phyloP scores from a whole-genome alignment of 1,140 invertebrate species.

The Zaprionus kolodkinae region DNA sequence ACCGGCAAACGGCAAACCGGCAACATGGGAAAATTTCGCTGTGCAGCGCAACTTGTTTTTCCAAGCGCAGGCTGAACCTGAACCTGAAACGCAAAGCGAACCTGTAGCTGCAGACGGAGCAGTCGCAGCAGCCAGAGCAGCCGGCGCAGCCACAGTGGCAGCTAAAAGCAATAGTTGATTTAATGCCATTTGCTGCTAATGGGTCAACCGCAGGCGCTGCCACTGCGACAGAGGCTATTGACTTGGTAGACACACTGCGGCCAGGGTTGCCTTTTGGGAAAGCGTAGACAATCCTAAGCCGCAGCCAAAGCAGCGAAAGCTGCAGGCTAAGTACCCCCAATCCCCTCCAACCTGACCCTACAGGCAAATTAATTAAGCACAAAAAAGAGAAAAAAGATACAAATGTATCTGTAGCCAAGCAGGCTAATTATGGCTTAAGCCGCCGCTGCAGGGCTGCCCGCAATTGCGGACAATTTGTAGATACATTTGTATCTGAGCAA shows the following conservation, averaged over 20 bases:
- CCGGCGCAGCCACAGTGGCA: neutral
- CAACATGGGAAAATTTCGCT: constrained; percentile 1
- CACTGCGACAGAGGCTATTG: neutral
- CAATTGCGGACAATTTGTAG: neutral
- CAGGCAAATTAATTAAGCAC: neutral
- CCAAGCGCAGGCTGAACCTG: constrained; percentile 3
- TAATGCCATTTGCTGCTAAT: constrained; percentile 6
- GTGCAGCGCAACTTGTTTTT: neutral
- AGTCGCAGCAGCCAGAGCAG: neutral
- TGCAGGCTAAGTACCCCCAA: neutral
- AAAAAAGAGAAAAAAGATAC: neutral
- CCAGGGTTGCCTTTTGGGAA: constrained; percentile 1
- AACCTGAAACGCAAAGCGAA: neutral
- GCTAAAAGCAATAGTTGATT: constrained; percentile 7
- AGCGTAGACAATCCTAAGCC: neutral
- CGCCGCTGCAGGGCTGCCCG: neutral
- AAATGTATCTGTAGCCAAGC: neutral
- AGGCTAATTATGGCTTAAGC: neutral
- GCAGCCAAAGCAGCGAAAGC: neutral
- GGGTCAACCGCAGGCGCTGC: neutral
- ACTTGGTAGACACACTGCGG: neutral
- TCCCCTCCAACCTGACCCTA: neutral
- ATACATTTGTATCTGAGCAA: neutral
- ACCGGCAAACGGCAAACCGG: neutral
- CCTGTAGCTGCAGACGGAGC: neutral